Evolutionary conservation across 1,140 invertebrate species (phyloP).

Genomic region (Charaxes varanes): DNA sequence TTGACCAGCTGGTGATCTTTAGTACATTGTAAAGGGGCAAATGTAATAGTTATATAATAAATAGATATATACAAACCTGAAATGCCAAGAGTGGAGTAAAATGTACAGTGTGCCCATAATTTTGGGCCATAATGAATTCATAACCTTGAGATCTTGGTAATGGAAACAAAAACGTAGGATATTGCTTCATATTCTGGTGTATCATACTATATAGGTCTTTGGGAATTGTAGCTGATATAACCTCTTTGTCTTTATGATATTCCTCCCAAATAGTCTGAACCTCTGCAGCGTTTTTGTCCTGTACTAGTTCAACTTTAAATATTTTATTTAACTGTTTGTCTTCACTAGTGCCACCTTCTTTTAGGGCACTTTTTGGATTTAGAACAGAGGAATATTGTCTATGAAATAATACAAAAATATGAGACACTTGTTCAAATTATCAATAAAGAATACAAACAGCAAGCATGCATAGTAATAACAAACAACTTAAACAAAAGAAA

Average conservation of each 20-base stretch:
- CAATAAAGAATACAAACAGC: no score
- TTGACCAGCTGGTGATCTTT: no score
- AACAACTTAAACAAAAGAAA: no score
- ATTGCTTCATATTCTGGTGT: constrained; percentile 73
- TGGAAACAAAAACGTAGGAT: constrained; percentile 87
- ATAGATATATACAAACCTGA: constrained; percentile 75
- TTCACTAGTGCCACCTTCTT: constrained; percentile 40
- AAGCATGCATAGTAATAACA: no score
- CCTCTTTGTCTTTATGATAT: constrained; percentile 86
- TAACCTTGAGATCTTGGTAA: constrained; percentile 88
- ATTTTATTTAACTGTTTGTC: constrained; percentile 80
- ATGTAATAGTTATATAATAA: constrained; percentile 4
- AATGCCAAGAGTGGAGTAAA: constrained; percentile 92
- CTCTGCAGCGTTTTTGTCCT: constrained; percentile 83
- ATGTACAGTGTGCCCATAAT: constrained; percentile 83
- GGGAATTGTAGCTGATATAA: constrained; percentile 82
- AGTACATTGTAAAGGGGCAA: no score
- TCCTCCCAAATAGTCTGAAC: constrained; percentile 86
- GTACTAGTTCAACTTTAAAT: constrained; percentile 86
- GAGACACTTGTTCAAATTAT: no score
- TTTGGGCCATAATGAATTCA: constrained; percentile 90
- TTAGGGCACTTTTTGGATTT: constrained; percentile 69
- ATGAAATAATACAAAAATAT: constrained; percentile 22
- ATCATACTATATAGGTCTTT: constrained; percentile 76
- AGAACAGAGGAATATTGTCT: constrained; percentile 74